phyloP scores from a whole-genome alignment of 2,113 vertebrate genomes.

The Candoia aspera region DNA sequence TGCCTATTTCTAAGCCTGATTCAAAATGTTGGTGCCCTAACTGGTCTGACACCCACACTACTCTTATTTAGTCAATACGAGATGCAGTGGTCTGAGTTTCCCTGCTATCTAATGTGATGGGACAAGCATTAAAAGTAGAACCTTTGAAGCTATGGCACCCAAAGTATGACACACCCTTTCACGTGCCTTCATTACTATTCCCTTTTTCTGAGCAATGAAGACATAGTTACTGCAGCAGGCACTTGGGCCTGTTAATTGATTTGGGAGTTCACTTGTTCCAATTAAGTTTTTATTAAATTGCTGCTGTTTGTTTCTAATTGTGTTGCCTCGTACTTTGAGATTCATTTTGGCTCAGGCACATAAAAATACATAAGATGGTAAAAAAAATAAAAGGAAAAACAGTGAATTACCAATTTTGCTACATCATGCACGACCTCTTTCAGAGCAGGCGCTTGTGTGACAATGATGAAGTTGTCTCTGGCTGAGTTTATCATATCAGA shows the following conservation, averaged over 20 bases:
- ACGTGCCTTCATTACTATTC: background rate
- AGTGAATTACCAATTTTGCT: background rate
- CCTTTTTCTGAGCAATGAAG: background rate
- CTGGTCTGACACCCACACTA: background rate
- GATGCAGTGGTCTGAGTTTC: background rate
- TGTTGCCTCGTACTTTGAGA: background rate
- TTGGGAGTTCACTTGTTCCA: background rate
- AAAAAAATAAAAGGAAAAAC: background rate
- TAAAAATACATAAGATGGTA: background rate
- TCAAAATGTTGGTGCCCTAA: background rate
- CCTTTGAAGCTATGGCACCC: background rate
- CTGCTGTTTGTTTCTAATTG: background rate
- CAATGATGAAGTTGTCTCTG: background rate
- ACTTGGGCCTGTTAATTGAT: background rate
- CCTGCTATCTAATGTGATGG: background rate
- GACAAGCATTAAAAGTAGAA: background rate
- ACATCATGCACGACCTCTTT: background rate
- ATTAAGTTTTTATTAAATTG: background rate
- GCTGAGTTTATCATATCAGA: background rate
- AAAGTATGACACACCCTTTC: background rate
- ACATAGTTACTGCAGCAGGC: background rate
- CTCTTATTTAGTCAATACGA: background rate
- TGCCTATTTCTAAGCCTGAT: background rate
- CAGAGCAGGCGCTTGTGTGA: background rate
- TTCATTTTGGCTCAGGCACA: background rate